Evolutionary conservation across 2,797 vertebrate species (phyloP), one percentile per base, ranked within the genome.

Genomic region (Sebastes dallii): DNA sequence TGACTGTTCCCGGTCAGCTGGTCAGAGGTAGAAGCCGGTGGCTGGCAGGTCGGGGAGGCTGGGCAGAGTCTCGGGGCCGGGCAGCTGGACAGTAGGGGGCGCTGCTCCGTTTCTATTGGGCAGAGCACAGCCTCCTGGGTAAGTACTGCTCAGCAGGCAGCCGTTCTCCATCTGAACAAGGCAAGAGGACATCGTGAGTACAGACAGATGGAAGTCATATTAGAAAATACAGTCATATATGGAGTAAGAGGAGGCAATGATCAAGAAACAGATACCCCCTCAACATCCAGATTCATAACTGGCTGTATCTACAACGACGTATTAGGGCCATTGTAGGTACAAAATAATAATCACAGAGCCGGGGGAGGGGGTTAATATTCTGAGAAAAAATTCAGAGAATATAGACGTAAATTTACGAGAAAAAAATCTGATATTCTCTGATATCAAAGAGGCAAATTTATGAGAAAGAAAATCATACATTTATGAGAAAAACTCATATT

Each of bases 21-120:
- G 88, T 95, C 93, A 94, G 90, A 95, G 94, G 91, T 94, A 94
- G 89, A 94, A 95, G 66, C 92, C 86, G 8, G 88, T 90, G 83
- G 90, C 77, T 50, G 91, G 89, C 1, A 89, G 81, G 76, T 94
- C 93, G 0, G 89, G 76, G 55, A 94, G 88, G 76, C 83, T 64
- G 58, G 89, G 67, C 54, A 92, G 4, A 32, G 88, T 71, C 68
- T 95, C 92, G 0, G 92, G 82, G 58, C 65, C 75, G 10, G 93
- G 77, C 50, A 89, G 59, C 75, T 88, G 88, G 64, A 86, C 91
- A 55, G 86, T 34, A 82, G 94, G 85, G 73, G 93, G 91, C 54
- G 72, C 82, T 36, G 84, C 29, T 69, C 83, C 89, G 4, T 88
- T 91, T 32, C 86, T 86, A 4, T 86, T 94, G 73, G 92, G 84